Percentiles rank a stretch among this genome's conserved stretches.
These are phyloP conservation scores for Xylocopa sonorina DNA, from an alignment of 1,140 invertebrate genomes.

Conservation along the genomic window DNA sequence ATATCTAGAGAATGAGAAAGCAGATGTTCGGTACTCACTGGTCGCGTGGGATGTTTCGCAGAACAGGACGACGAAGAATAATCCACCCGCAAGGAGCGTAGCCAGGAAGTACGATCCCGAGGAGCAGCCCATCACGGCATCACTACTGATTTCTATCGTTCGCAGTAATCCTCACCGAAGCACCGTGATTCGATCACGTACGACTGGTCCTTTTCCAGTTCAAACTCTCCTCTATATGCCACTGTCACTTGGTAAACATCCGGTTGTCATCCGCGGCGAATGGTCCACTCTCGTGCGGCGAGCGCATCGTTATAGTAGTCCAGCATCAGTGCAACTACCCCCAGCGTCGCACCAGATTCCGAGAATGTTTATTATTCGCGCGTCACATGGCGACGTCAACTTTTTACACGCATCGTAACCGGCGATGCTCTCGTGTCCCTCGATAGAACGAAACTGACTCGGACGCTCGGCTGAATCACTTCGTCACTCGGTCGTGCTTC, in stretches of 20 bases:
- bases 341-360: conserved; percentile 28
- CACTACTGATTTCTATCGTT: conserved; percentile 73
- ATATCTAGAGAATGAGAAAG: too few relatives aligned
- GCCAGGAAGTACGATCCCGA: conserved; percentile 76
- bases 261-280: conserved; percentile 55
- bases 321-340: conserved; percentile 49
- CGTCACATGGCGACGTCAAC: conserved; percentile 49
- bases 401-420: conserved; percentile 45
- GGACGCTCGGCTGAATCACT: conserved; percentile 14
- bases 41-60: conserved; percentile 72
- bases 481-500: background rate
- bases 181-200: conserved; percentile 48
- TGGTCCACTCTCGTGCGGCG: conserved; percentile 48
- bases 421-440: conserved; percentile 1
- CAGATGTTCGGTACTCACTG: conserved; percentile 78
- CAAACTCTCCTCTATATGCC: conserved; percentile 35
- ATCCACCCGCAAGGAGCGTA: conserved; percentile 76
- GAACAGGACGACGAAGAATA: conserved; percentile 72
- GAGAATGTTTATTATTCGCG: too few relatives aligned
- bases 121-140: conserved; percentile 81
- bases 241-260: conserved; percentile 57
- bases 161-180: conserved; percentile 56
- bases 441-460: conserved; percentile 3
- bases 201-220: conserved; percentile 52
- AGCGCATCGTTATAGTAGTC: conserved; percentile 35